Evolutionary conservation across 2,888 invertebrate species (phyloP).

Genomic region (Leptopilina drosophilae): DNA sequence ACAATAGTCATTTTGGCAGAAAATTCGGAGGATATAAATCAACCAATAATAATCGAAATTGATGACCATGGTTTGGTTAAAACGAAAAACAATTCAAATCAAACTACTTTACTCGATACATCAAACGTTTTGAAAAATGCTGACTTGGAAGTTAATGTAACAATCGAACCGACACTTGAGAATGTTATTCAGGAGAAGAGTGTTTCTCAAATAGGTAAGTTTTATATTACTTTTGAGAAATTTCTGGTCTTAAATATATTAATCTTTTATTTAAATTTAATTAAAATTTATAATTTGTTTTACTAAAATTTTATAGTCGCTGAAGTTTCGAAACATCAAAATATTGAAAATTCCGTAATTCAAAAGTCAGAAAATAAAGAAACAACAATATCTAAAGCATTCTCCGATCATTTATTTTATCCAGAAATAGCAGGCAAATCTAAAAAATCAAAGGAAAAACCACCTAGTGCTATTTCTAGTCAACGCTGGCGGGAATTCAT

Average conservation of each 20-base stretch:
- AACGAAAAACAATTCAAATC: background rate
- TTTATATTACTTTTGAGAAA: background rate
- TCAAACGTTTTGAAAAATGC: background rate
- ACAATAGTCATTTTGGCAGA: background rate
- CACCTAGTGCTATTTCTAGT: background rate
- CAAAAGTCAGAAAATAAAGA: background rate
- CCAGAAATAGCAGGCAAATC: background rate
- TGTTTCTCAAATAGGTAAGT: background rate
- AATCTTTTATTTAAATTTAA: conserved; percentile 10
- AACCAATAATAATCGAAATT: too few relatives aligned
- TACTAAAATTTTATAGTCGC: background rate
- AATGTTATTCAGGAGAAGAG: background rate
- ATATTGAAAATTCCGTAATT: background rate
- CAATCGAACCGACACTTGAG: too few relatives aligned
- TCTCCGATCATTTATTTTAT: background rate
- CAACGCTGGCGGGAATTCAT: background rate
- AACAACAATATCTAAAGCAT: background rate
- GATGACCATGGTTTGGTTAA: background rate
- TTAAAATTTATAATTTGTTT: background rate
- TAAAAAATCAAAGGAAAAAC: background rate
- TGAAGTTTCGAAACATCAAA: too few relatives aligned
- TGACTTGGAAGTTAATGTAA: too few relatives aligned
- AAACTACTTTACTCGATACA: background rate
- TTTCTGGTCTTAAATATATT: background rate
- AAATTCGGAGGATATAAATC: too few relatives aligned